Conservation (phyloP, 2,113 vertebrate species). For the Aphyosemion australe region DNA sequence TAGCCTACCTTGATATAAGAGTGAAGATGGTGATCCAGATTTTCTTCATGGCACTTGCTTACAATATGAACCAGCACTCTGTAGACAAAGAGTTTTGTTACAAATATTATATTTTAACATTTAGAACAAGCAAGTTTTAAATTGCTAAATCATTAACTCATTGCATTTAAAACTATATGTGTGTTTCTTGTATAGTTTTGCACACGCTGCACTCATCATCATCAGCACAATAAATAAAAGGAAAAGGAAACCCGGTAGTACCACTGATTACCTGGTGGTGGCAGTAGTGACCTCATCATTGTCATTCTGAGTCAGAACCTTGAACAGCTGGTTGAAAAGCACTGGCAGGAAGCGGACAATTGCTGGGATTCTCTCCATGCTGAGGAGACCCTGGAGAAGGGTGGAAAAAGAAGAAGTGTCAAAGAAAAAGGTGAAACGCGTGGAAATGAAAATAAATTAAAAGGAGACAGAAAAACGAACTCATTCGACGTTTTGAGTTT, state of each 20-base stretch:
- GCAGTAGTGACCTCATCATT: conserved; percentile 87
- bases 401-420: conserved; percentile 1
- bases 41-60: conserved; percentile 94
- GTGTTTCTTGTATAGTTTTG: not conserved
- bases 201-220: not conserved
- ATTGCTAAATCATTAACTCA: too few relatives aligned
- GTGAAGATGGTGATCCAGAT: conserved; percentile 87
- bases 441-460: conserved; percentile 6
- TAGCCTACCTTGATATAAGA: conserved; percentile 90
- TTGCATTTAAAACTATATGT: too few relatives aligned
- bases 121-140: not conserved
- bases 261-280: conserved; percentile 86
- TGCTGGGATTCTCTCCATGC: conserved; percentile 92
- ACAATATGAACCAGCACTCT: conserved; percentile 94
- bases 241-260: not conserved
- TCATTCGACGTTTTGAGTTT: conserved; percentile 9
- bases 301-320: conserved; percentile 90
- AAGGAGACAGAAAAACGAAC: conserved; percentile 2
- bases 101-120: not conserved
- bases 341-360: conserved; percentile 95
- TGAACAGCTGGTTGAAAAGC: conserved; percentile 95
- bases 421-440: not conserved
- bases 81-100: conserved; percentile 36
- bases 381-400: conserved; percentile 89
- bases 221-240: not conserved